Evolutionary conservation across 35 echinoderm and acorn worm genomes (phyloP), one percentile per base, ranked within the genome.

Genomic region (Apostichopus californicus): DNA sequence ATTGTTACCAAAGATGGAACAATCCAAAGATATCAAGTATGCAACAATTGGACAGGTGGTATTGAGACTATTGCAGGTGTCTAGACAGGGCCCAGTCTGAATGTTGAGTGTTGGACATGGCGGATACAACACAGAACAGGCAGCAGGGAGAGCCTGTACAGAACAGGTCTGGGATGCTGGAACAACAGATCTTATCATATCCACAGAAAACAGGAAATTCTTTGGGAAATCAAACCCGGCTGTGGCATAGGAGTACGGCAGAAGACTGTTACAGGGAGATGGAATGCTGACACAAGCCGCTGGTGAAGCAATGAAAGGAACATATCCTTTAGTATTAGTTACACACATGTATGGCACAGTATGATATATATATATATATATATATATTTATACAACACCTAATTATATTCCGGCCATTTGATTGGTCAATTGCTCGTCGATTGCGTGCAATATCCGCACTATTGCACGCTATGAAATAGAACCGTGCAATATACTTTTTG

Each of bases 151-250:
- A 23, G n/a, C 57, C 1, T 63, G 22, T 3, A 12, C 3, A 17
- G 57, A 54, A 71, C 86, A 87, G 25, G 86, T 59, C 18, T 24
- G 54, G 10, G 86, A 87, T 21, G 58, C 25, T 46, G 64, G 57
- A 28, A 87, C 57, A 10, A 87, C 59, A 6, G 22, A 21, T 87
- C 86, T 87, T 17, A 87, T 87, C 86, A 87, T 87, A 10, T 59
- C 55, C 9, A 57, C 11, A n/a, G 86, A 65, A 57, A 87, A 87
- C 23, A 65, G n/a, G 54, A 18, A 8, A 59, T 87, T 66, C 8
- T 12, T 13, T 63, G 5, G 3, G 28, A 87, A 87, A 17, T 54
- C 54, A 13, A 87, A 17, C 6, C 8, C 7, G 4, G 10, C 23
- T 10, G 86, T 22, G 54, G 86, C 55, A 34, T 20, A 68, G 57